These are phyloP conservation scores for Perccottus glenii DNA, from an alignment of 2,113 vertebrate genomes.

Conservation along the genomic window DNA sequence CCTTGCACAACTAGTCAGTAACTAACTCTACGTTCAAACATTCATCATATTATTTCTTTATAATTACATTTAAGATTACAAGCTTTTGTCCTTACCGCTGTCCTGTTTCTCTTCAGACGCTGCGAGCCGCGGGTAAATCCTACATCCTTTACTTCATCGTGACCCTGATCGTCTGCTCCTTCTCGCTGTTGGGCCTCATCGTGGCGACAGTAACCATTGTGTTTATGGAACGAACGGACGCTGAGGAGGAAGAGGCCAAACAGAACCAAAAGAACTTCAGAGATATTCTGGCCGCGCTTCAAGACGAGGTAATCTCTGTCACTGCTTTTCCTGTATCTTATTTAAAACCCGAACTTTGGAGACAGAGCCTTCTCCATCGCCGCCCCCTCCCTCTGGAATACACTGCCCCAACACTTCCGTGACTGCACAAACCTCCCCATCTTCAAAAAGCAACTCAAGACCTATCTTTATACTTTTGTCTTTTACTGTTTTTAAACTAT, in stretches of 20 bases:
- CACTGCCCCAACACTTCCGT: no score
- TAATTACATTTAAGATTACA: no score
- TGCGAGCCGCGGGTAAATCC: constrained; percentile 82
- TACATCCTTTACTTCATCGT: constrained; percentile 86
- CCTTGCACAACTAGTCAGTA: background rate
- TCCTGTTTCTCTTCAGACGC: constrained; percentile 73
- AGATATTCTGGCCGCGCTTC: constrained; percentile 84
- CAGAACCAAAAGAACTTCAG: constrained; percentile 87
- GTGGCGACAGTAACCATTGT: constrained; percentile 88
- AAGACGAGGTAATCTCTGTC: constrained; percentile 67
- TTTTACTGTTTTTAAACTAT: no score
- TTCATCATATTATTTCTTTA: no score
- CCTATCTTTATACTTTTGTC: no score
- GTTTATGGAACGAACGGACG: constrained; percentile 80
- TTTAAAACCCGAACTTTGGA: no score
- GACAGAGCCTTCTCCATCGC: no score
- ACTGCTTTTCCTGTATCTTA: background rate
- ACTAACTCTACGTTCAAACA: no score
- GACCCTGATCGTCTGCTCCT: constrained; percentile 87
- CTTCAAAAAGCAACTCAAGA: no score
- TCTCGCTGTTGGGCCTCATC: constrained; percentile 89
- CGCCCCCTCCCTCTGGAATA: no score
- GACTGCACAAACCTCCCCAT: no score
- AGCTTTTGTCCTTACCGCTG: no score
- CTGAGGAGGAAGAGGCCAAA: constrained; percentile 79